A percentile compares a stretch with the other conserved stretches of the same genome.
Evolutionary conservation across 2,797 vertebrate genomes (phyloP).

Genomic region (Chelon labrosus): DNA sequence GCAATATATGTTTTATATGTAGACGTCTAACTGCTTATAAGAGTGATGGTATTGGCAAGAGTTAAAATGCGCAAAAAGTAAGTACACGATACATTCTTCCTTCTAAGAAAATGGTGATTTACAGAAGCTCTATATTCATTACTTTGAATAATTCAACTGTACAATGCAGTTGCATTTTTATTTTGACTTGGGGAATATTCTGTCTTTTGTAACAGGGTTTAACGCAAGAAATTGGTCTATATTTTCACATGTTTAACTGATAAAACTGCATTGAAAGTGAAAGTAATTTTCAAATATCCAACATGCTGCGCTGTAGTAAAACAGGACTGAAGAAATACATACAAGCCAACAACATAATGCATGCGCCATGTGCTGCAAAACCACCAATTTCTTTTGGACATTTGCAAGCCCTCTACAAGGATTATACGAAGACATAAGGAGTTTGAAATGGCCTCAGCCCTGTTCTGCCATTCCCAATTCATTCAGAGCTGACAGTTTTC

Average conservation of each 20-base stretch:
- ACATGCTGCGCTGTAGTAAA: conserved; percentile 23
- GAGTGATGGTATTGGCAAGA: conserved; percentile 46
- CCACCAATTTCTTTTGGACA: conserved; percentile 65
- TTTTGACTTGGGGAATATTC: conserved; percentile 22
- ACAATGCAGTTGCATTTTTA: conserved; percentile 49
- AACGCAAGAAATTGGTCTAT: conserved; percentile 21
- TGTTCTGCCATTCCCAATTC: conserved; percentile 70
- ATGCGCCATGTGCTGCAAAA: conserved; percentile 59
- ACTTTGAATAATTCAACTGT: conserved; percentile 64
- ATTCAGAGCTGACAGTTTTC: conserved; percentile 70
- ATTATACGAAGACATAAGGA: conserved; percentile 63
- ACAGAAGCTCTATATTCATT: conserved; percentile 69
- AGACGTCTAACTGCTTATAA: conserved; percentile 69
- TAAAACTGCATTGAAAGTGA: conserved; percentile 30
- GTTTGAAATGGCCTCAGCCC: conserved; percentile 66
- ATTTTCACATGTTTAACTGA: conserved; percentile 21
- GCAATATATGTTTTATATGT: conserved; percentile 66
- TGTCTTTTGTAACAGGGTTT: conserved; percentile 21
- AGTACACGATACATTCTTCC: conserved; percentile 36
- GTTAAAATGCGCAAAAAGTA: conserved; percentile 68
- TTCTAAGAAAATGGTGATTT: conserved; percentile 60
- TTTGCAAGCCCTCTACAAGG: conserved; percentile 56
- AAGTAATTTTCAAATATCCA: conserved; percentile 34
- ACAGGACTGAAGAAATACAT: conserved; percentile 11
- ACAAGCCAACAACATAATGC: conserved; percentile 38